A percentile compares a stretch with the other conserved stretches of the same genome.
Conservation (phyloP, 2,113 vertebrate species). For the Salvelinus fontinalis region DNA sequence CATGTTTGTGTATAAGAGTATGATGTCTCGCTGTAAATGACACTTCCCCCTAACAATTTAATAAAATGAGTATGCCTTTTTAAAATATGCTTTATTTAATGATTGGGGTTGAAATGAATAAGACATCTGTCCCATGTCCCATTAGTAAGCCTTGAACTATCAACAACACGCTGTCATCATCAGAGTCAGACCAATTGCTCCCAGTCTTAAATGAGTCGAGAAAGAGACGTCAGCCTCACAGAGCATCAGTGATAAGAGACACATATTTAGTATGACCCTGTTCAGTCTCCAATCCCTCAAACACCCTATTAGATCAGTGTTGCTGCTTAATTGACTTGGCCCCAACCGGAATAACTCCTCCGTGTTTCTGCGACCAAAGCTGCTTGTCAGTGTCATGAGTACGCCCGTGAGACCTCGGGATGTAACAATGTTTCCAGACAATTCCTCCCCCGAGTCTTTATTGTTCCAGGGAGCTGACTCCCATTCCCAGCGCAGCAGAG, state of each 20-base stretch:
- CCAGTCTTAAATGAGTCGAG: conserved; percentile 13
- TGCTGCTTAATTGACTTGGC: conserved; percentile 60
- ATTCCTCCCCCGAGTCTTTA: too few species aligned
- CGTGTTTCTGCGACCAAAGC: too few species aligned
- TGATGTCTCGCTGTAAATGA: too few species aligned
- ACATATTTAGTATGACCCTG: too few species aligned
- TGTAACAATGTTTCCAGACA: too few species aligned
- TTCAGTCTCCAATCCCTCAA: neutral
- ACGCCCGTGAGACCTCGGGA: too few species aligned
- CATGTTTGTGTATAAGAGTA: too few species aligned
- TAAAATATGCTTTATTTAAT: neutral
- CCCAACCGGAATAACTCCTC: conserved; percentile 25
- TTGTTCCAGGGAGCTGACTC: too few species aligned
- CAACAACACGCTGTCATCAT: conserved; percentile 44
- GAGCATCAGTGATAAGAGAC: conserved; percentile 50
- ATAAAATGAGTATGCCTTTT: too few species aligned
- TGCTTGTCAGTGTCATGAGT: too few species aligned
- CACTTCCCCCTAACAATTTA: too few species aligned
- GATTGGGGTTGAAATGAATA: conserved; percentile 29
- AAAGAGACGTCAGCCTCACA: conserved; percentile 47
- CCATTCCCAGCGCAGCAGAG: too few species aligned
- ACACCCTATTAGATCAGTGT: conserved; percentile 36
- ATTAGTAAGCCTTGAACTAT: conserved; percentile 45
- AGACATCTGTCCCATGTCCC: conserved; percentile 37
- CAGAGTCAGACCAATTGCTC: conserved; percentile 51